Base-by-base conservation (phyloP, 2,113 vertebrate species). In the Rhynchopsitta pachyrhyncha region DNA sequence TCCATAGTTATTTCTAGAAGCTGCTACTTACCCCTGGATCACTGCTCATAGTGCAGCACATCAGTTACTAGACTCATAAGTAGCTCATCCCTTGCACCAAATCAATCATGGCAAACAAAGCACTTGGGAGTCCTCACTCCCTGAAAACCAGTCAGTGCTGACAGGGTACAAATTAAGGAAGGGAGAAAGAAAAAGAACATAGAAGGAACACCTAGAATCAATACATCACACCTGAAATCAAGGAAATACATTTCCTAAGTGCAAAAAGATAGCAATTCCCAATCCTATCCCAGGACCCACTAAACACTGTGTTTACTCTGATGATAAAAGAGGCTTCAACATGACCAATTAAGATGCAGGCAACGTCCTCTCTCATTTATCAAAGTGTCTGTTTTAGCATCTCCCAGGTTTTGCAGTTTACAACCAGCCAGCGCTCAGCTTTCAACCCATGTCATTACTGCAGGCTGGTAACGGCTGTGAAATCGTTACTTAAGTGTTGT, bases 391-490 rank as follows among this genome's bases (percentile, higher is more conserved):
- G 69, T 12, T 81, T 71, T 49, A 81, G 53, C 90, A 69, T 86
- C 81, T 78, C 83, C 86, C 88, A 16, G 25, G 68, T 76, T 53
- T 88, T 66, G 92, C 82, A 57, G 90, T 59, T 96, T 73, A 81
- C 75, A 84, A 46, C 86, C 64, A 24, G 94, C 79, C n/a, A 93
- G 86, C 17, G 16, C 96, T 95, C 59, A 62, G 96, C 95, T 87
- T 68, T 93, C 94, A 93, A 91, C 77, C 64, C 15, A 1, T 63
- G 88, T 91, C 91, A 57, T 93, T 94, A 66, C 75, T 24, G 74
- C 77, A 29, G 94, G 57, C 90, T 87, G 85, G 79, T 83, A 93
- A 95, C 84, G 96, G 86, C 95, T 96, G 95, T 55, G 95, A 95
- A 95, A 96, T 90, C 47, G 73, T 91, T 83, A 76, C 96, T 88